Percentiles rank a stretch among this genome's conserved stretches.
These are phyloP conservation scores for Pristionchus entomophagus DNA, from an alignment of 2,888 invertebrate species.

Conservation along the genomic window DNA sequence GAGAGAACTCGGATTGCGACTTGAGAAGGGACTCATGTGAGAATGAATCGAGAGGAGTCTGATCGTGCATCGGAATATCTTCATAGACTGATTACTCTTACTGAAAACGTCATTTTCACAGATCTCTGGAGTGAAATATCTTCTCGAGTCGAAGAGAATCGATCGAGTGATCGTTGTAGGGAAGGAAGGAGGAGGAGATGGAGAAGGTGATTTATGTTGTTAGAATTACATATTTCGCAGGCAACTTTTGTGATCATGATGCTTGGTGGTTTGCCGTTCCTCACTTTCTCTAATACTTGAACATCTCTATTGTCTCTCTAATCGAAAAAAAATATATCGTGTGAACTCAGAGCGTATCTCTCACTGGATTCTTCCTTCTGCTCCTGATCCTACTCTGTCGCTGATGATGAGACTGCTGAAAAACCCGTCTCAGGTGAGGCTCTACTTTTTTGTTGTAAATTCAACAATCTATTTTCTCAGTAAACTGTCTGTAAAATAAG, in stretches of 20 bases:
- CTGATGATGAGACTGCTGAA: slow-evolving; percentile 3
- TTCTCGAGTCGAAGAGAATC: not conserved
- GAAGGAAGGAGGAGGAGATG: not conserved
- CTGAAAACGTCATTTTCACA: not conserved
- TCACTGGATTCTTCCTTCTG: slow-evolving; percentile 7
- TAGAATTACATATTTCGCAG: not conserved
- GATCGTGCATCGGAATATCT: no score
- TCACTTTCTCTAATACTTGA: not conserved
- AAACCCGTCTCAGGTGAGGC: not conserved
- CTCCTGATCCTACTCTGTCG: not conserved
- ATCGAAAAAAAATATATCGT: not conserved
- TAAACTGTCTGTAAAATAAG: no score
- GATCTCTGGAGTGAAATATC: not conserved
- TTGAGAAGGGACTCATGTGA: no score
- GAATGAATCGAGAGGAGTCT: no score
- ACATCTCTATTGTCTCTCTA: not conserved
- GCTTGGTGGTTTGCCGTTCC: not conserved
- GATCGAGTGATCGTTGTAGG: slow-evolving; percentile 26
- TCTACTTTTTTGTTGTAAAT: no score
- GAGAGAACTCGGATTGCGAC: no score
- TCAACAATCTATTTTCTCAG: no score
- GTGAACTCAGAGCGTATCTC: not conserved
- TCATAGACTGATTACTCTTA: no score
- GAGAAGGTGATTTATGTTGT: not conserved
- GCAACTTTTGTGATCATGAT: not conserved